Evolutionary conservation across 2,797 vertebrate species (phyloP).

Genomic region (Bradypodion pumilum): DNA sequence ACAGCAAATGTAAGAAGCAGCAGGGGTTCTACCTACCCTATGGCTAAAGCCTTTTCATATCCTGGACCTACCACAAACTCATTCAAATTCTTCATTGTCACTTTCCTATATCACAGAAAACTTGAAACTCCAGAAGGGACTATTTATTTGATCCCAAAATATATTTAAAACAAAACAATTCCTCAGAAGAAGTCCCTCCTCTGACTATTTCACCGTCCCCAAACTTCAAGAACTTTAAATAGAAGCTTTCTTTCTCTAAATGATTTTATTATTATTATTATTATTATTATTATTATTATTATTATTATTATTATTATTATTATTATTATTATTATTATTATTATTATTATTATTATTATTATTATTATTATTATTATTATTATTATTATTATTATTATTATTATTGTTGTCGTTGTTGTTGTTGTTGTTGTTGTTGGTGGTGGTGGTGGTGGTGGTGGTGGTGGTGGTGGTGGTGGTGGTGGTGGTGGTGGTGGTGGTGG

Average conservation of each 20-base stretch:
- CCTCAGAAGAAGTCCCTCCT: rapidly evolving
- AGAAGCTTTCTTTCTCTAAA: background rate
- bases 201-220: background rate
- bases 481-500: too few relatives aligned
- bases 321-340: too few relatives aligned
- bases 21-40: background rate
- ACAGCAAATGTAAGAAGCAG: background rate
- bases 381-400: too few relatives aligned
- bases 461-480: too few relatives aligned
- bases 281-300: too few relatives aligned
- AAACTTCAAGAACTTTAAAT: background rate
- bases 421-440: too few relatives aligned
- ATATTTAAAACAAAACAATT: background rate
- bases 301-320: too few relatives aligned
- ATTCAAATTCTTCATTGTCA: conserved; percentile 8
- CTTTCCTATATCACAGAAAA: background rate
- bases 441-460: too few relatives aligned
- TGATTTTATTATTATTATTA: background rate
- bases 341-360: too few relatives aligned
- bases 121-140: conserved; percentile 6
- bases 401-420: too few relatives aligned
- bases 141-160: background rate
- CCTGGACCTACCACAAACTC: background rate
- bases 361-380: too few relatives aligned
- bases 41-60: conserved; percentile 20